phyloP scores from a whole-genome alignment of 2,113 vertebrate genomes.

The Pedetes capensis region DNA sequence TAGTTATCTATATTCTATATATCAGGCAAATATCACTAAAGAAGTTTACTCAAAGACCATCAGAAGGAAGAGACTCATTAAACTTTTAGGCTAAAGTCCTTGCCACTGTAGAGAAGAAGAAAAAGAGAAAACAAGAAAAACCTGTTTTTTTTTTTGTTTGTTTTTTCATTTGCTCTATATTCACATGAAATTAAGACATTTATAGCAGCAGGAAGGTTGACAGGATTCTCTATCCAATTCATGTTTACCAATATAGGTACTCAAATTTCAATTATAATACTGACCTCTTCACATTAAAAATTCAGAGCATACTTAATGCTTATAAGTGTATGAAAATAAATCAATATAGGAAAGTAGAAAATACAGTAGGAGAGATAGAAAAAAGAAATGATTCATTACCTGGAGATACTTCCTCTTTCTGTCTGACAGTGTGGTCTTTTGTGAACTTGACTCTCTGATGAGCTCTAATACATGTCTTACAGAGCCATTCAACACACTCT shows the following conservation, averaged over 20 bases:
- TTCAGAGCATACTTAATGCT: not conserved
- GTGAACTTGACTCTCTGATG: constrained; percentile 99
- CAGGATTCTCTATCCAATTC: not conserved
- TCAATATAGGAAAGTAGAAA: not conserved
- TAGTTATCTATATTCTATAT: not conserved
- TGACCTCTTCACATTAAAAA: not conserved
- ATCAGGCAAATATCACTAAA: not conserved
- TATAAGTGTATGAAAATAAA: not conserved
- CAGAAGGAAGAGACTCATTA: not conserved
- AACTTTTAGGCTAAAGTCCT: not conserved
- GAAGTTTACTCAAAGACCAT: not conserved
- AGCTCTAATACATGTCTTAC: constrained; percentile 96
- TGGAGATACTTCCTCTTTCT: constrained; percentile 97
- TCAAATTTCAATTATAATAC: not conserved
- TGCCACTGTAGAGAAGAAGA: not conserved
- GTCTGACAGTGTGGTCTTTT: constrained; percentile 96
- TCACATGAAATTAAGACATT: not conserved
- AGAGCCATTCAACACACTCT: constrained; percentile 98
- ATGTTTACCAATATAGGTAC: not conserved
- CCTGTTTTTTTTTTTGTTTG: not conserved
- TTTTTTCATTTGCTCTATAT: not conserved
- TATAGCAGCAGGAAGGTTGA: not conserved
- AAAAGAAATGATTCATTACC: constrained; percentile 81
- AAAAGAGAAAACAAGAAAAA: not conserved
- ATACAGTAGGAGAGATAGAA: not conserved